Evolutionary conservation across 2,797 vertebrate genomes (phyloP).

Genomic region (Esox lucius): DNA sequence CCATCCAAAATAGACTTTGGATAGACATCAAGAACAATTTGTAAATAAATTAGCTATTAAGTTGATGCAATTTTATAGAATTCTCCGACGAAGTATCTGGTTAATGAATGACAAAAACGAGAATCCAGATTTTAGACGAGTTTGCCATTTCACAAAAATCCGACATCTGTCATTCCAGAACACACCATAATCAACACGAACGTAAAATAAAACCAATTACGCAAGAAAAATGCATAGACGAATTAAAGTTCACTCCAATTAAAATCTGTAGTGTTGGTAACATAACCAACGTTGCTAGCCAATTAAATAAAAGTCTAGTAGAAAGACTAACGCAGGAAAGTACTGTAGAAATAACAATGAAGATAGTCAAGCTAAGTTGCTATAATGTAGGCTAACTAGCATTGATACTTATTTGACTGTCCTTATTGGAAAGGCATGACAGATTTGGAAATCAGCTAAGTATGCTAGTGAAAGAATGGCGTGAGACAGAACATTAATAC

Average conservation of each 20-base stretch:
- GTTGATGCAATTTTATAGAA: not conserved
- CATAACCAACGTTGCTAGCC: not conserved
- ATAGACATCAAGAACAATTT: not conserved
- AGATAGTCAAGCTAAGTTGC: not conserved
- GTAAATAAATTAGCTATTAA: not conserved
- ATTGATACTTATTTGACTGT: not conserved
- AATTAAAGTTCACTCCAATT: not conserved
- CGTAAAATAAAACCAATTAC: not conserved
- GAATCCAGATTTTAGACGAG: too few relatives aligned
- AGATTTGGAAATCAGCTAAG: not conserved
- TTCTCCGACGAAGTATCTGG: not conserved
- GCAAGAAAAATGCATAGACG: not conserved
- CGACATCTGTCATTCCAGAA: not conserved
- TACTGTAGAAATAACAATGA: not conserved
- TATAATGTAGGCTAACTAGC: not conserved
- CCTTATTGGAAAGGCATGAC: slow-evolving; percentile 12
- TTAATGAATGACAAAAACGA: not conserved
- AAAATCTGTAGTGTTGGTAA: not conserved
- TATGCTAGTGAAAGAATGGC: not conserved
- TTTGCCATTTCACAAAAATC: not conserved
- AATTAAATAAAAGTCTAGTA: not conserved
- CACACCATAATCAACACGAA: not conserved
- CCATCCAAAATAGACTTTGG: not conserved
- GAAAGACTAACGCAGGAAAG: not conserved
- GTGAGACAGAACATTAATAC: not conserved